Base-by-base conservation (phyloP, 2,888 invertebrate genomes). In the Epinotia brunnichana region DNA sequence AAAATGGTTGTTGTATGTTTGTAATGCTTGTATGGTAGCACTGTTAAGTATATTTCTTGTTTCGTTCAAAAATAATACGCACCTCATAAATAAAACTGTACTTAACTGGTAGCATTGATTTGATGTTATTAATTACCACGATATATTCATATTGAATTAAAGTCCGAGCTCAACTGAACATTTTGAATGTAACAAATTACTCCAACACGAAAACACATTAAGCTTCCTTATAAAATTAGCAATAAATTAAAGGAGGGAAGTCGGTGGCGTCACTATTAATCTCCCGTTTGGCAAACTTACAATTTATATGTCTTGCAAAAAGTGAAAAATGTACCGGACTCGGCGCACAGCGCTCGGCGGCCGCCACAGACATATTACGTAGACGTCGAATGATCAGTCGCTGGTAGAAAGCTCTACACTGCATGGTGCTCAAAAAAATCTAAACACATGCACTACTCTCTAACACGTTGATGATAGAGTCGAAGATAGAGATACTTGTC, bases 241-340 rank as follows among this genome's bases (percentile, higher is more conserved):
- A 67, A 71, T 71, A 67, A 71, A 71, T 71, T 60, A 15, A 61
- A 60, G 57, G 41, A 10, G 57, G 64, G 51, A 64, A 57, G 48
- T 35, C n/a, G 19, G 69, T 59, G 51, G 19, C 67, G 60, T 72
- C 66, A 48, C 21, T n/a, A 72, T 72, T 66, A 72, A 72, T 72
- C 71, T 71, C 60, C 7, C 13, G 3, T 53, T 60, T 72, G 71
- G 71, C 71, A 61, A 60, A 41, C 60, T 60, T 72, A 61, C 66
- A 72, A 67, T 67, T 61, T 61, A 29, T 44, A 35, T 44, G 64
- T 64, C 64, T 44, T 41, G 17, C 51, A 35, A 48, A 48, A 60
- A 17, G 60, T 44, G 71, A 56, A 67, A 66, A 60, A 56, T 67
- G 11, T 44, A 60, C 60, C 17, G 41, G 24, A 63, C n/a, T n/a